Evolutionary conservation across 1,140 invertebrate genomes (phyloP).

Genomic region (Bilobella aurantiaca): DNA sequence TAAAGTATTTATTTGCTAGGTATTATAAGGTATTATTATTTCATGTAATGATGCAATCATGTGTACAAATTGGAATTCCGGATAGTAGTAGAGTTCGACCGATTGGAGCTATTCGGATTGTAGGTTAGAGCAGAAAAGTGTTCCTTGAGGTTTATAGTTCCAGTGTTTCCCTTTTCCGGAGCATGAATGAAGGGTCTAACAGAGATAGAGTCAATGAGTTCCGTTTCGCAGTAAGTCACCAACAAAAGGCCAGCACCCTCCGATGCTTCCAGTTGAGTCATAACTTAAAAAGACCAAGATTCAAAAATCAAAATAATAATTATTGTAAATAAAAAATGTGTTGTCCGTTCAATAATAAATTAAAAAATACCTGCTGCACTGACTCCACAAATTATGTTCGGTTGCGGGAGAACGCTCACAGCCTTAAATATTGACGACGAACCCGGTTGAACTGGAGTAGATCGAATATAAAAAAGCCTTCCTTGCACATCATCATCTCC

Average conservation of each 20-base stretch:
- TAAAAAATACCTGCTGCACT: background rate
- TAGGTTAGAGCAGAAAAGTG: background rate
- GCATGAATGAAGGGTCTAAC: background rate
- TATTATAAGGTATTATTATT: too few species aligned
- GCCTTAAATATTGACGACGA: background rate
- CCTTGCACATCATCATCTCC: background rate
- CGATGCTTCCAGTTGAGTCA: background rate
- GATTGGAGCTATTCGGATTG: background rate
- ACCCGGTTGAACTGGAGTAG: background rate
- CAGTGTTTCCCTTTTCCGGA: background rate
- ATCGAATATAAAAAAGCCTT: background rate
- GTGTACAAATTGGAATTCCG: background rate
- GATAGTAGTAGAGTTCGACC: background rate
- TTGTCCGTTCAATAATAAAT: background rate
- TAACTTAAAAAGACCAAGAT: background rate
- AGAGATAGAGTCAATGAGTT: background rate
- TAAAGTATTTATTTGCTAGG: too few species aligned
- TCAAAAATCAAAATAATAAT: background rate
- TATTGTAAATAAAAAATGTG: background rate
- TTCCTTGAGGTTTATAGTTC: background rate
- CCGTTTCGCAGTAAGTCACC: background rate
- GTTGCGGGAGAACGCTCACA: background rate
- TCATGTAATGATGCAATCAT: too few species aligned
- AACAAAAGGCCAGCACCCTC: background rate
- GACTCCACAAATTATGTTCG: conserved; percentile 1